Base-by-base conservation (phyloP, 2,797 vertebrate genomes). In the Xerus rutilus region DNA sequence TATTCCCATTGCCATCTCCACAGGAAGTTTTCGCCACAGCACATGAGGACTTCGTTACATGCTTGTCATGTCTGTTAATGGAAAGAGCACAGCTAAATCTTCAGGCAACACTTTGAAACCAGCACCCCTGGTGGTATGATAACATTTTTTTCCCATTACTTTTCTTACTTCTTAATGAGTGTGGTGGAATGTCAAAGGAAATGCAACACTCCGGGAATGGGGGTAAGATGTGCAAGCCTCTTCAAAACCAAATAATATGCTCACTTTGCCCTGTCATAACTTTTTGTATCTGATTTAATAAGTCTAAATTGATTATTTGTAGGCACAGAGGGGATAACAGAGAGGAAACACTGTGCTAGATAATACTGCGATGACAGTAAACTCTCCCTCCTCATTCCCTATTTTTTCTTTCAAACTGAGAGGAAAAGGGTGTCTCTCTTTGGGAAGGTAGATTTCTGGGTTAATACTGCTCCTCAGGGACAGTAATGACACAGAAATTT, bases 81-180 rank as follows among this genome's bases (percentile, higher is more conserved):
- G 77, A 88, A 92, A 87, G 62, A 59, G 47, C 47, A 73, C 39
- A 77, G 91, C 25, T 85, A 52, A 90, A 14, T 96, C 62, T 96
- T 85, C 23, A 88, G 28, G 49, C 47, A 35, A 30, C 72, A 20
- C 43, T 86, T 88, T 86, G 96, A 92, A 92, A 45, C 15, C 21
- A 9, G 28, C 20, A 9, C 7, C 54, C 70, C n/a, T n/a, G 7
- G 47, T 49, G 67, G 47, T 64, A 32, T 12, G 25, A 45, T 69
- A 62, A 73, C 5, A 7, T 86, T 77, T 23, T 45, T 12, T 52
- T 21, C 54, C n/a, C 45, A 35, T 84, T 73, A 32, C n/a, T 93
- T 91, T 76, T 30, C 28, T 81, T 73, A 28, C n/a, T 91, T 91
- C 84, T 94, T 65, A 57, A 89, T 23, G 43, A 94, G n/a, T 1